Evolutionary conservation across 2,113 vertebrate species (phyloP).

Genomic region (Machaerirhynchus nigripectus): DNA sequence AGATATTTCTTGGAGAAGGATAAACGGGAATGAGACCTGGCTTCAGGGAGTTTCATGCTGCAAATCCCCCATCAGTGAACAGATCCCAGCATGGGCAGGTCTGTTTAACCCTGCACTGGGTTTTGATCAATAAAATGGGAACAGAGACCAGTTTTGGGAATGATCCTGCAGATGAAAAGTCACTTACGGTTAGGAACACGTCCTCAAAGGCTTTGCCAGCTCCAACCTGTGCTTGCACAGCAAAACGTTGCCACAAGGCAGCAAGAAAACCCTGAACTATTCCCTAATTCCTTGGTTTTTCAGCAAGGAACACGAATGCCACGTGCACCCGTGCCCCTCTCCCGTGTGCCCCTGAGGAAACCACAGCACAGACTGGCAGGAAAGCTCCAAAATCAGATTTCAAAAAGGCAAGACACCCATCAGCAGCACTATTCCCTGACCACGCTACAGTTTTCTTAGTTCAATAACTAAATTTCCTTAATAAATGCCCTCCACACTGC

Average conservation of each 20-base stretch:
- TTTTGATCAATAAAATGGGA: not conserved
- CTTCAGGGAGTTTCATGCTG: not conserved
- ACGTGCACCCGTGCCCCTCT: accelerated
- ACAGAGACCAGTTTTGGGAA: not conserved
- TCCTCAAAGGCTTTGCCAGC: not conserved
- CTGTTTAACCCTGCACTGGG: not conserved
- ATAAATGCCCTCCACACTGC: accelerated
- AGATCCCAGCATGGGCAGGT: not conserved
- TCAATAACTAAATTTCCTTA: accelerated
- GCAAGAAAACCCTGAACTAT: not conserved
- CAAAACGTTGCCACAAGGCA: not conserved
- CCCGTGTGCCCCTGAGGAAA: not conserved
- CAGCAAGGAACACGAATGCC: not conserved
- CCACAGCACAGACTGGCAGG: not conserved
- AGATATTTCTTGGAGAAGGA: not conserved
- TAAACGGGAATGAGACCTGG: not conserved
- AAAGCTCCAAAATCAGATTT: not conserved
- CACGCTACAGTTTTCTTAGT: not conserved
- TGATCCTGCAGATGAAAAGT: not conserved
- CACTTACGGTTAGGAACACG: accelerated
- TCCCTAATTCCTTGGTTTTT: not conserved
- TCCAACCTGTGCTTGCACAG: not conserved
- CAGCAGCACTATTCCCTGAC: not conserved
- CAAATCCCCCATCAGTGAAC: not conserved
- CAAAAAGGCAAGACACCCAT: not conserved